A percentile compares a stretch with the other conserved stretches of the same genome.
These are phyloP conservation scores for Plectropomus leopardus DNA, from an alignment of 2,113 vertebrate genomes.

Conservation along the genomic window DNA sequence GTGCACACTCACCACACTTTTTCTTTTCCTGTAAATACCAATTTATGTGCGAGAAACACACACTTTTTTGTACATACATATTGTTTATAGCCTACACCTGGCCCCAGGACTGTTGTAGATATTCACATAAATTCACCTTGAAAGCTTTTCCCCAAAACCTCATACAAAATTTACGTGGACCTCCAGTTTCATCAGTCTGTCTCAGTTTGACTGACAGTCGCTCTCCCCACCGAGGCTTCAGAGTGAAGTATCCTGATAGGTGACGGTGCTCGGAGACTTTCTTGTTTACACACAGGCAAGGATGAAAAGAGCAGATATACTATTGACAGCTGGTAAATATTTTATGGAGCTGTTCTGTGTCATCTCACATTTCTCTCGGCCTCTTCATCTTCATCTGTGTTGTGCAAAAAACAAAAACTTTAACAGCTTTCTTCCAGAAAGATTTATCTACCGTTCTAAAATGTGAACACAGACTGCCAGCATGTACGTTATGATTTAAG, in stretches of 20 bases:
- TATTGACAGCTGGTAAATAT: conserved; percentile 70
- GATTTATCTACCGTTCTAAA: not conserved
- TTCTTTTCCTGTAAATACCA: no score
- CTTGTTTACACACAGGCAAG: conserved; percentile 55
- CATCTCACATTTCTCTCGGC: conserved; percentile 46
- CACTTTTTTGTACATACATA: no score
- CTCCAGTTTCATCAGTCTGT: conserved; percentile 45
- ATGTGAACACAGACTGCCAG: not conserved
- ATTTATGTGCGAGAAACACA: no score
- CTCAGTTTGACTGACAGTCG: conserved; percentile 55
- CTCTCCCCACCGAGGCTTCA: conserved; percentile 42
- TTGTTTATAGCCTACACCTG: no score
- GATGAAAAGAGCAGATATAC: conserved; percentile 54
- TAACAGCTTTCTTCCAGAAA: not conserved
- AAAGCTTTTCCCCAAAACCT: conserved; percentile 45
- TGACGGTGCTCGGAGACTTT: conserved; percentile 57
- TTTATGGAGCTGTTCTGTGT: conserved; percentile 61
- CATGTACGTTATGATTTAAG: not conserved
- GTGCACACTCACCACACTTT: no score
- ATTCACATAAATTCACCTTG: conserved; percentile 37
- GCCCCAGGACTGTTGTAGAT: not conserved
- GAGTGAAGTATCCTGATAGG: conserved; percentile 54
- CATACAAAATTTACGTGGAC: conserved; percentile 58
- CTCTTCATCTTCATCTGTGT: conserved; percentile 42
- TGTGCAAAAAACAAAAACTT: not conserved